Conservation (phyloP, 2,113 vertebrate genomes). For the Canis aureus region DNA sequence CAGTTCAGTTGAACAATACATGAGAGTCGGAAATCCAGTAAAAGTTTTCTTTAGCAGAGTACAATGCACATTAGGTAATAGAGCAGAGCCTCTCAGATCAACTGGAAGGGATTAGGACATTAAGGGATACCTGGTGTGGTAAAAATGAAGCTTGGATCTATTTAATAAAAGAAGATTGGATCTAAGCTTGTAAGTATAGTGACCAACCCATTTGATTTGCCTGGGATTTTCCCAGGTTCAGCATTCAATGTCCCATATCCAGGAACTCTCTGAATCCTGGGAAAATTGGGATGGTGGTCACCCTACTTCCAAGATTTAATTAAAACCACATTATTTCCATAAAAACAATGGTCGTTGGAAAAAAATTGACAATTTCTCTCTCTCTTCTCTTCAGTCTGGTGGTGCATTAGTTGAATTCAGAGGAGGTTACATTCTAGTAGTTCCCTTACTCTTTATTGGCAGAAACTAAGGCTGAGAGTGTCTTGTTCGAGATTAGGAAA, state of each 20-base stretch:
- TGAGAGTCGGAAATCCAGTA: background rate
- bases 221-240: background rate
- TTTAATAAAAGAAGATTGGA: background rate
- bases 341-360: background rate
- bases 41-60: background rate
- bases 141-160: background rate
- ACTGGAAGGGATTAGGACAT: background rate
- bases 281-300: background rate
- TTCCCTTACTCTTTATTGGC: background rate
- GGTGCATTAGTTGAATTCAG: constrained; percentile 24
- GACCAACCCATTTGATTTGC: background rate
- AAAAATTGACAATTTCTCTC: background rate
- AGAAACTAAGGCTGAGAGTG: background rate
- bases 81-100: background rate
- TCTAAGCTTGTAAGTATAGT: background rate
- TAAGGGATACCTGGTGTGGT: background rate
- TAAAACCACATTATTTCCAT: background rate
- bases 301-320: background rate
- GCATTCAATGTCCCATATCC: background rate
- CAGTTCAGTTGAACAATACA: background rate
- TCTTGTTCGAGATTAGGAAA: background rate
- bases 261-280: background rate
- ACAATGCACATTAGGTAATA: background rate
- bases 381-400: background rate
- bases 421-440: background rate